Evolutionary conservation across 2,797 vertebrate species (phyloP).

Genomic region (Orestias chungarensis): DNA sequence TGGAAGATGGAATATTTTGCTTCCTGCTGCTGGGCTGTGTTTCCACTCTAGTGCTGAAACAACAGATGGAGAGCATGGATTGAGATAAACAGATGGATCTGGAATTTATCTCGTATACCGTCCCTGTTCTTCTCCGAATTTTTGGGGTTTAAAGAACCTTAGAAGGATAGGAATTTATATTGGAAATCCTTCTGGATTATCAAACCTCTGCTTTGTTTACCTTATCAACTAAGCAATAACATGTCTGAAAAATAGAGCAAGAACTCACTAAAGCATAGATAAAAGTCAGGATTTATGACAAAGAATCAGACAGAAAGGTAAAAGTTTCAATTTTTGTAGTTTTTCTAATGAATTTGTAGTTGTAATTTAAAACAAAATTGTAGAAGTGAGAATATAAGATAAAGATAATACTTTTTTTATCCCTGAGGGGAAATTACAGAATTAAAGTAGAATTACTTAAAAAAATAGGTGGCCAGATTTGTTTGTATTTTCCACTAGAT

Average conservation of each 20-base stretch:
- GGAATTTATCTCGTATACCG: slow-evolving; percentile 15
- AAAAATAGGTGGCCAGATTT: not conserved
- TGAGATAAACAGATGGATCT: slow-evolving; percentile 29
- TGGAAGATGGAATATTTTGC: slow-evolving; percentile 40
- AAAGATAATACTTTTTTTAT: no score
- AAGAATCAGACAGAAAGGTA: not conserved
- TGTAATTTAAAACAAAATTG: not conserved
- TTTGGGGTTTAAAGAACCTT: not conserved
- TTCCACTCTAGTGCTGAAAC: slow-evolving; percentile 5
- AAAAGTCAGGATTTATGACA: not conserved
- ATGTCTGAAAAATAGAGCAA: not conserved
- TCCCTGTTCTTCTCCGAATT: not conserved
- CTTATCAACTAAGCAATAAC: not conserved
- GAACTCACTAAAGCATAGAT: not conserved
- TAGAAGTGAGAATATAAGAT: not conserved
- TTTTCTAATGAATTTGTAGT: not conserved
- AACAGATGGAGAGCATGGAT: slow-evolving; percentile 5
- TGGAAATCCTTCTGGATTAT: not conserved
- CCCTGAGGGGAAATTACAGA: no score
- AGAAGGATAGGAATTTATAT: not conserved
- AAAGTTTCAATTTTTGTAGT: no score
- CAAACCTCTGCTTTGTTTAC: not conserved
- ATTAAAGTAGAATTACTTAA: no score
- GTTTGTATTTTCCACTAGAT: not conserved
- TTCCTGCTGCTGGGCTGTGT: slow-evolving; percentile 11